Evolutionary conservation across 2,113 vertebrate species (phyloP).

Genomic region (Pedetes capensis): DNA sequence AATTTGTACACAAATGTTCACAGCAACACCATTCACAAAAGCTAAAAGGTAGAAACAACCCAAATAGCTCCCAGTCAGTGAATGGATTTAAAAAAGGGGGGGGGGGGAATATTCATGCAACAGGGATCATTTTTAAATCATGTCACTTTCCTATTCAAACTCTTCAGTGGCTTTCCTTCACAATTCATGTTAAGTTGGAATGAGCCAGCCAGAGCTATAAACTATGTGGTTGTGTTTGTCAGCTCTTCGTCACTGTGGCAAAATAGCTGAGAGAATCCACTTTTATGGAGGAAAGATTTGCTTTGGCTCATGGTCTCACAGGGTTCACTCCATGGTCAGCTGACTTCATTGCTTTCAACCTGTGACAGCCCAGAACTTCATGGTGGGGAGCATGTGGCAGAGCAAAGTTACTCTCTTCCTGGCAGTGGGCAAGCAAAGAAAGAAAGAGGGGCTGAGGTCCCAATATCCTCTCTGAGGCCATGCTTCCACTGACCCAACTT

Average conservation of each 20-base stretch:
- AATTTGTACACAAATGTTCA: neutral
- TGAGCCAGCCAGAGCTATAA: neutral
- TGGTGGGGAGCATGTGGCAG: too few relatives aligned
- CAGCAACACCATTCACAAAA: neutral
- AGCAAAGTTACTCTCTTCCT: neutral
- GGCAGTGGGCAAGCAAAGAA: neutral
- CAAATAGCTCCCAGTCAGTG: neutral
- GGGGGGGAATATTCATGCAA: neutral
- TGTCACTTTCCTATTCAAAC: neutral
- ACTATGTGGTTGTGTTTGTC: neutral
- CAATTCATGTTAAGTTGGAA: neutral
- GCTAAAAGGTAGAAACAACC: neutral
- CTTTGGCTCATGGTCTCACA: too few relatives aligned
- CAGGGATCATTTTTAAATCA: neutral
- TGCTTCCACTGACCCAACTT: neutral
- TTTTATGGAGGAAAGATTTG: neutral
- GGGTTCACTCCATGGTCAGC: neutral
- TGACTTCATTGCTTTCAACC: neutral
- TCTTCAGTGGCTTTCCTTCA: neutral
- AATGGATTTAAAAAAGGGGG: neutral
- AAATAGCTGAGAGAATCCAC: neutral
- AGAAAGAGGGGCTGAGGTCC: fast-evolving
- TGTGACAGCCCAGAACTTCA: neutral
- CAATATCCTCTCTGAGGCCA: neutral
- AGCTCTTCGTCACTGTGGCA: neutral